A percentile compares a stretch with the other conserved stretches of the same genome.
Conservation (phyloP, 1,140 invertebrate genomes). For the Steinernema khuongi region DNA sequence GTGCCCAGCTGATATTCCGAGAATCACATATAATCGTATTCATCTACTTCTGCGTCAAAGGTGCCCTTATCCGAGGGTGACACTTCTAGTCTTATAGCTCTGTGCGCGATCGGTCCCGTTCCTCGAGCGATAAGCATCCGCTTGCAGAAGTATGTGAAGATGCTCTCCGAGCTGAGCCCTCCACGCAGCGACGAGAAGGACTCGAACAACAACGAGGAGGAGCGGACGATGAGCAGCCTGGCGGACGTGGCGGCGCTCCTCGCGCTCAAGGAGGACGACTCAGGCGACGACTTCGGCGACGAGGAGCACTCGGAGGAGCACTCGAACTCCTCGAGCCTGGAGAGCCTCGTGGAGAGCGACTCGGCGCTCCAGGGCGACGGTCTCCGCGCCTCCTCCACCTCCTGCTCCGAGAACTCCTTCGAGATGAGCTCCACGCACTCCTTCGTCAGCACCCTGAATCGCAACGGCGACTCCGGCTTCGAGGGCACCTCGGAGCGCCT, state of each 20-base stretch:
- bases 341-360: neutral
- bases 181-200: neutral
- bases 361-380: neutral
- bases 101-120: no score
- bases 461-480: constrained; percentile 6
- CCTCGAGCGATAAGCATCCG: no score
- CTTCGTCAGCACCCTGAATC: constrained; percentile 19
- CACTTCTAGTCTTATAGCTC: no score
- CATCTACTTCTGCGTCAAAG: no score
- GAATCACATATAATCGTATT: no score
- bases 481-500: neutral
- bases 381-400: constrained; percentile 16
- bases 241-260: neutral
- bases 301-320: neutral
- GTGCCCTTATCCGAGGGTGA: no score
- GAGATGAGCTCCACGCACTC: constrained; percentile 20
- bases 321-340: neutral
- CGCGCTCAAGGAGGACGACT: neutral
- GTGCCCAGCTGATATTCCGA: no score
- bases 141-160: constrained; percentile 5
- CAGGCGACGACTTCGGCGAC: neutral
- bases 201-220: neutral
- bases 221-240: neutral
- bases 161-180: neutral
- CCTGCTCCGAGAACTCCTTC: constrained; percentile 26